A percentile compares a stretch with the other conserved stretches of the same genome.
These are phyloP conservation scores for Chrysomallon squamiferum DNA, from an alignment of 1,140 invertebrate genomes.

Conservation along the genomic window DNA sequence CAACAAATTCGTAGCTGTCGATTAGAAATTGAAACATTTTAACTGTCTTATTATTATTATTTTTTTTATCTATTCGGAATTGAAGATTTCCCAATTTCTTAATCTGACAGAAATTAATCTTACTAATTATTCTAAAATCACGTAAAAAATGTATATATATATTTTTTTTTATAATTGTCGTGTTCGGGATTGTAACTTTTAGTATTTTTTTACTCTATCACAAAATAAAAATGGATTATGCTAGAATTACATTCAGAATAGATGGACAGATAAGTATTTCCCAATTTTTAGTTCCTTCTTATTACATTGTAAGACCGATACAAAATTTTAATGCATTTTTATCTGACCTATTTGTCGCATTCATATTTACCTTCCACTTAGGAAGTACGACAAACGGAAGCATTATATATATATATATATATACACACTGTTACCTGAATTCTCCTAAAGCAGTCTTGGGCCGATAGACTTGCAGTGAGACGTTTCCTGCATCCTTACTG, in stretches of 20 bases:
- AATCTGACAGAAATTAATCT: not conserved
- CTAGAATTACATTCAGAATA: no score
- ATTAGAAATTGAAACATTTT: not conserved
- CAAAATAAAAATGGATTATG: no score
- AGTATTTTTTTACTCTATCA: no score
- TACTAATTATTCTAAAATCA: not conserved
- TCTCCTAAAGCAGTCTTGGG: not conserved
- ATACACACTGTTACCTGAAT: no score
- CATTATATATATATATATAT: no score
- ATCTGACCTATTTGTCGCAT: no score
- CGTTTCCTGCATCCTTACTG: not conserved
- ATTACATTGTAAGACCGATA: not conserved
- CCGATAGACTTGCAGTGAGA: conserved; percentile 1
- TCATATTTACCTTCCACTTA: no score
- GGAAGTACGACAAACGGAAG: no score
- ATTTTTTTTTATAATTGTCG: not conserved
- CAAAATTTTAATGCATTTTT: no score
- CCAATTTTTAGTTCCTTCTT: not conserved
- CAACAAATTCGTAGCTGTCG: not conserved
- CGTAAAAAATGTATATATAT: not conserved
- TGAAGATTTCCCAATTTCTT: not conserved
- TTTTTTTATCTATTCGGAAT: not conserved
- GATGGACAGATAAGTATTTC: not conserved
- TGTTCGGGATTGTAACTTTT: not conserved
- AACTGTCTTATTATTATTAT: not conserved